A percentile compares a stretch with the other conserved stretches of the same genome.
phyloP scores from a whole-genome alignment of 2,888 invertebrate genomes.

The Pharmacophagus antenor region DNA sequence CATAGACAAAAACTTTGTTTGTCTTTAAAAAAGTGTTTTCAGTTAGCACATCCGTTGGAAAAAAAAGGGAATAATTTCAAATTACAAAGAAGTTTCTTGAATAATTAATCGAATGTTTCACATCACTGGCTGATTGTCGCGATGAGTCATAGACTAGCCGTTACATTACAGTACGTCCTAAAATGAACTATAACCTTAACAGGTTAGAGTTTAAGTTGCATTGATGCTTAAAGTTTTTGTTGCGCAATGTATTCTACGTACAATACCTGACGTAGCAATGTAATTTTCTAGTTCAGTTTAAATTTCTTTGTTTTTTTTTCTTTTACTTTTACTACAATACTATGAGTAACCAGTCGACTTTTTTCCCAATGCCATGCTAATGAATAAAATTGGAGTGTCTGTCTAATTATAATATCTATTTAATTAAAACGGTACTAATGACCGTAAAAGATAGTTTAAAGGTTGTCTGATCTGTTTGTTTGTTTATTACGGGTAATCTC shows the following conservation, averaged over 20 bases:
- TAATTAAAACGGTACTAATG: no score
- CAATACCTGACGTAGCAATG: constrained; percentile 21
- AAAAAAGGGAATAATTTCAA: constrained; percentile 22
- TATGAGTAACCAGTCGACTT: no score
- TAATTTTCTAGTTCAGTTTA: constrained; percentile 29
- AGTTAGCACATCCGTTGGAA: constrained; percentile 18
- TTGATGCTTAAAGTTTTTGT: constrained; percentile 34
- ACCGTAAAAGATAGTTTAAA: no score
- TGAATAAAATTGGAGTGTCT: no score
- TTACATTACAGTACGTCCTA: constrained; percentile 20
- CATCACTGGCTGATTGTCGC: constrained; percentile 40
- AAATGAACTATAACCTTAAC: not conserved
- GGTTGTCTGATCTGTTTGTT: no score
- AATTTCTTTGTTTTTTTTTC: constrained; percentile 12
- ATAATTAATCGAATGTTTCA: constrained; percentile 35
- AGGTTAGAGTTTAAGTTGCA: constrained; percentile 12
- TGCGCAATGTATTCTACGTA: constrained; percentile 26
- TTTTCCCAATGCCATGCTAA: no score
- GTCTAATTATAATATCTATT: no score
- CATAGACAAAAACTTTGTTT: constrained; percentile 9
- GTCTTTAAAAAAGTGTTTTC: constrained; percentile 14
- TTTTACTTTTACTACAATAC: not conserved
- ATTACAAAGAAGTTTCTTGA: constrained; percentile 32
- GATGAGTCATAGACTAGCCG: constrained; percentile 51
- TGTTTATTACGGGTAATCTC: no score